A percentile compares a stretch with the other conserved stretches of the same genome.
phyloP scores from a whole-genome alignment of 2,888 invertebrate species.

The Plebejus melissa region DNA sequence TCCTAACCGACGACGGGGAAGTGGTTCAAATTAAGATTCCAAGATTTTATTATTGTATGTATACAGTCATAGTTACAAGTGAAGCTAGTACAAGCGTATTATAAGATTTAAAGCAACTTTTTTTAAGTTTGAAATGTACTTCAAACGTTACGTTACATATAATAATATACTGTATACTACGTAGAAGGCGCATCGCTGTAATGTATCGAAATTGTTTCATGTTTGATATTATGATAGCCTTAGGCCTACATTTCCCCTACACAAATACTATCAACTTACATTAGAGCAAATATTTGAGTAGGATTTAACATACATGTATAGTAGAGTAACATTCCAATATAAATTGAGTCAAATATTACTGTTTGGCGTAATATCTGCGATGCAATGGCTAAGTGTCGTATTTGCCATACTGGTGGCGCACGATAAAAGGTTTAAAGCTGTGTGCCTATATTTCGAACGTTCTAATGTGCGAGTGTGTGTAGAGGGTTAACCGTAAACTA shows the following conservation, averaged over 20 bases:
- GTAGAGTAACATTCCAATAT: slow-evolving; percentile 8
- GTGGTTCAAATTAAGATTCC: no score
- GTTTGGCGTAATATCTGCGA: slow-evolving; percentile 40
- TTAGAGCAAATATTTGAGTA: slow-evolving; percentile 22
- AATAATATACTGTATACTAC: background rate
- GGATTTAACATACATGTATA: slow-evolving; percentile 6
- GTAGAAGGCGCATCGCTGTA: background rate
- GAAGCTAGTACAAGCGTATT: no score
- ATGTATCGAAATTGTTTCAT: slow-evolving; percentile 28
- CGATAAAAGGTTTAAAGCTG: slow-evolving; percentile 64
- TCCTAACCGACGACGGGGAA: no score
- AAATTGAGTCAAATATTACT: slow-evolving; percentile 32
- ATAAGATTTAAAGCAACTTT: no score
- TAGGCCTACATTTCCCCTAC: background rate
- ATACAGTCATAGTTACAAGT: no score
- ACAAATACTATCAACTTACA: slow-evolving; percentile 23
- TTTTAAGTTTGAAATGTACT: no score
- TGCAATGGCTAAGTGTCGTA: slow-evolving; percentile 45
- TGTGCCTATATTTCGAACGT: slow-evolving; percentile 48
- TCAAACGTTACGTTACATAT: no score
- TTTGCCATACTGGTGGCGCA: slow-evolving; percentile 49
- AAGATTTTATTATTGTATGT: no score
- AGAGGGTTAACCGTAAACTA: background rate
- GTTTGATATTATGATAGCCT: slow-evolving; percentile 10
- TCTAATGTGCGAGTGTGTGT: slow-evolving; percentile 31